A percentile compares a stretch with the other conserved stretches of the same genome.
Conservation (phyloP, 2,113 vertebrate genomes). For the Chrysemys picta region DNA sequence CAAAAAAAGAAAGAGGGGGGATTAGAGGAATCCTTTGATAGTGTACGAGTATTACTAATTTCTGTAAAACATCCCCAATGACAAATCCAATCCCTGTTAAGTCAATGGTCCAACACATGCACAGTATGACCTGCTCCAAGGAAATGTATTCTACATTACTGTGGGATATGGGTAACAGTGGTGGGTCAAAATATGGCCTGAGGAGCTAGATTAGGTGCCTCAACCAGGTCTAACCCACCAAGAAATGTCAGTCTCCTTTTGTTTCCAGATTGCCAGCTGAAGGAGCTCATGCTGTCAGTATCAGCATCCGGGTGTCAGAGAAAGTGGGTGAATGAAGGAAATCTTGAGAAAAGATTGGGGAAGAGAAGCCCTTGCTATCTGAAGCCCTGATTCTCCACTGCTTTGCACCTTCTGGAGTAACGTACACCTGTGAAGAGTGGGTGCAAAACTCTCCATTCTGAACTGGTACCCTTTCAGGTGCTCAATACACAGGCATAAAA, state of each 20-base stretch:
- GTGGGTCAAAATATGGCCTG: not conserved
- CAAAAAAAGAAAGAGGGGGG: not conserved
- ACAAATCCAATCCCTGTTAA: not conserved
- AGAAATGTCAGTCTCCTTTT: not conserved
- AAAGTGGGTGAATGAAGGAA: not conserved
- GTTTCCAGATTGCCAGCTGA: not conserved
- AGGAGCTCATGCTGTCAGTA: not conserved
- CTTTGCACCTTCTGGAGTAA: not conserved
- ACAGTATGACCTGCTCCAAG: not conserved
- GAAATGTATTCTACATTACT: rapidly evolving
- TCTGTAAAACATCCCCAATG: not conserved
- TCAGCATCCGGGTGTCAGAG: not conserved
- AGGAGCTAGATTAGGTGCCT: not conserved
- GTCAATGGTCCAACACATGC: not conserved
- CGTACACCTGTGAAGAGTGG: not conserved
- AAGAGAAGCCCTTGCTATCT: not conserved
- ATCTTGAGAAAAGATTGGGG: not conserved
- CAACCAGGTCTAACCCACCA: not conserved
- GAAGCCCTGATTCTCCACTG: not conserved
- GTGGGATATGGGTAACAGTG: not conserved
- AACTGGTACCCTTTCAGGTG: not conserved
- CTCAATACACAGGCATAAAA: not conserved
- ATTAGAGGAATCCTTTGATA: rapidly evolving
- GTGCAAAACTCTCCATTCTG: not conserved
- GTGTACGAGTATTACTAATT: not conserved